These are phyloP conservation scores for Caenorhabditis imperialis DNA, from an alignment of 2,888 invertebrate species.

Conservation along the genomic window DNA sequence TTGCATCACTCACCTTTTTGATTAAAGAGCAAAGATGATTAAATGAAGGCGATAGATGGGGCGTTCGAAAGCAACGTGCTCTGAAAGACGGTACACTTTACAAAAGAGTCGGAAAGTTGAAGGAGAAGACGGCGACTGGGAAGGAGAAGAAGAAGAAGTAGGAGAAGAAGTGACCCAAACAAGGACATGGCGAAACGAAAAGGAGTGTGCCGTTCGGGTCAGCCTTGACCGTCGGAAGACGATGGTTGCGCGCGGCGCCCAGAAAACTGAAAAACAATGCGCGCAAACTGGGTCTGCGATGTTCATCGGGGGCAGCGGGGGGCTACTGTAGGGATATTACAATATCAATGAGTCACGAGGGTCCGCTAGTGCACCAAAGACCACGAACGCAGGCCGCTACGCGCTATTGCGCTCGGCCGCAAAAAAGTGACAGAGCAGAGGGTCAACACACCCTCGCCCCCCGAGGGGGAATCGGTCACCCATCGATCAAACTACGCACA, in stretches of 20 bases:
- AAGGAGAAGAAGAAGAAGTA: slow-evolving; percentile 6
- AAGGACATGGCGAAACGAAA: slow-evolving; percentile 25
- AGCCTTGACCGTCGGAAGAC: slow-evolving; percentile 42
- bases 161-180: slow-evolving; percentile 28
- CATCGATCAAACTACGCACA: too few relatives aligned
- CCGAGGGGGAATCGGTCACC: too few relatives aligned
- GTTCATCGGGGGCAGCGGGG: background rate
- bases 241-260: slow-evolving; percentile 10
- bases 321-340: slow-evolving; percentile 2
- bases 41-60: slow-evolving; percentile 30
- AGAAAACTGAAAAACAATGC: slow-evolving; percentile 20
- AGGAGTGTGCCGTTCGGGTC: slow-evolving; percentile 5
- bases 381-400: too few relatives aligned
- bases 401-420: too few relatives aligned
- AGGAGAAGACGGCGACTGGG: background rate
- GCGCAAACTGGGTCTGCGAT: too few relatives aligned
- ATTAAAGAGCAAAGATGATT: slow-evolving; percentile 20
- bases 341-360: background rate
- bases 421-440: too few relatives aligned
- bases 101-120: background rate
- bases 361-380: too few relatives aligned
- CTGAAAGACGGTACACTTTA: slow-evolving; percentile 3
- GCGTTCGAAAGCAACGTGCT: slow-evolving; percentile 40
- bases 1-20: slow-evolving; percentile 39
- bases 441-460: too few relatives aligned